Conservation (phyloP, 1,140 invertebrate species). For the Tetramorium parvispinum region DNA sequence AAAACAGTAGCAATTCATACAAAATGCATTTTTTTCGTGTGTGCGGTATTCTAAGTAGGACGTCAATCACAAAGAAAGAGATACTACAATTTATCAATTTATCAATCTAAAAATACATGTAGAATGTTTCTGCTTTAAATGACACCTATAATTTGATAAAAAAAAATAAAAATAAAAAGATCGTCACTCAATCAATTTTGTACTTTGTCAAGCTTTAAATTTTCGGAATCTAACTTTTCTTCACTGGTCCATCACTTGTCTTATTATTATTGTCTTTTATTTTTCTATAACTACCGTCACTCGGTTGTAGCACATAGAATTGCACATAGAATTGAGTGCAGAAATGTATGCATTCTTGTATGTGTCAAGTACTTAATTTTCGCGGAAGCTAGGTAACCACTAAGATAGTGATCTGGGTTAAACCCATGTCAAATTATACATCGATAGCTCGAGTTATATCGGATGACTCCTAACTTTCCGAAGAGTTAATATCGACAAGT, state of each 20-base stretch:
- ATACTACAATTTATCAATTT: no score
- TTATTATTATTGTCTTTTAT: not conserved
- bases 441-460: conserved; percentile 32
- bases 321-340: not conserved
- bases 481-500: conserved; percentile 50
- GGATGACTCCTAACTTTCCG: conserved; percentile 31
- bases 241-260: not conserved
- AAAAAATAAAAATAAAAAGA: not conserved
- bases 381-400: not conserved
- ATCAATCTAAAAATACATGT: not conserved
- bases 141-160: not conserved
- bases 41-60: not conserved
- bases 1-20: not conserved
- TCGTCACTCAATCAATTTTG: not conserved
- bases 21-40: not conserved
- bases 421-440: conserved; percentile 47
- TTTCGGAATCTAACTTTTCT: not conserved
- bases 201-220: not conserved
- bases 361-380: conserved; percentile 26
- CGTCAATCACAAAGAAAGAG: not conserved
- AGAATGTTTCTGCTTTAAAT: not conserved
- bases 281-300: conserved; percentile 2
- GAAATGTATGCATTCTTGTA: not conserved
- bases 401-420: conserved; percentile 4
- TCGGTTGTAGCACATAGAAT: not conserved